A percentile compares a stretch with the other conserved stretches of the same genome.
These are phyloP conservation scores for Rhinoderma darwinii DNA, from an alignment of 2,113 vertebrate species.

Conservation along the genomic window DNA sequence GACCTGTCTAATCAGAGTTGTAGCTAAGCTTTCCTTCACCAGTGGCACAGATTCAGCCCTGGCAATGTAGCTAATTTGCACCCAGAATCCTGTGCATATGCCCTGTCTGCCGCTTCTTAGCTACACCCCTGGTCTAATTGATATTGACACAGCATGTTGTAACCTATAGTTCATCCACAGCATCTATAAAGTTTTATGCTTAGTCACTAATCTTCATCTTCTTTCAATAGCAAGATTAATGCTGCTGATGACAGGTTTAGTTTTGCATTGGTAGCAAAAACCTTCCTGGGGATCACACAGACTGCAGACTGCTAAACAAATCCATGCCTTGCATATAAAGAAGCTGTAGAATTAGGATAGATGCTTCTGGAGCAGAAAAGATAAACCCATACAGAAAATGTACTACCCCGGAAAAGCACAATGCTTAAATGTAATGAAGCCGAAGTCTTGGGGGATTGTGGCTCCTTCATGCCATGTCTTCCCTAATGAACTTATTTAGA, in stretches of 20 bases:
- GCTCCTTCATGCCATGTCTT: constrained; percentile 80
- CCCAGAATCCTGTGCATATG: no score
- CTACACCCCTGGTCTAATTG: no score
- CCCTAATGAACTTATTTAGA: constrained; percentile 88
- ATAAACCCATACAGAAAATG: constrained; percentile 87
- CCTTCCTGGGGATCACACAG: constrained; percentile 77
- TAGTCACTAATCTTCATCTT: constrained; percentile 66
- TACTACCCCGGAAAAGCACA: constrained; percentile 80
- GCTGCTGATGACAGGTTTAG: constrained; percentile 78
- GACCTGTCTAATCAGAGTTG: no score
- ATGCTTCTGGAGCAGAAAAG: constrained; percentile 82
- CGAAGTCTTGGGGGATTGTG: constrained; percentile 80
- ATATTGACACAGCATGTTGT: no score
- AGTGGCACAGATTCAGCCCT: no score
- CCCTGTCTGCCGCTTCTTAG: no score
- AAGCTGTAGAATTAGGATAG: constrained; percentile 81
- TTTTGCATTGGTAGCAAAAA: constrained; percentile 82
- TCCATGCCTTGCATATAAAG: constrained; percentile 81
- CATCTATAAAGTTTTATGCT: no score
- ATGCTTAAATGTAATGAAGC: constrained; percentile 80
- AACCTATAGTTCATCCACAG: no score
- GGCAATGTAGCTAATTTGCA: no score
- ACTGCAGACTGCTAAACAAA: constrained; percentile 79
- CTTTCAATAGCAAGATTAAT: constrained; percentile 68
- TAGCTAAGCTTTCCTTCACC: no score